Evolutionary conservation across 2,888 invertebrate species (phyloP).

Genomic region (Microdon myrmicae): DNA sequence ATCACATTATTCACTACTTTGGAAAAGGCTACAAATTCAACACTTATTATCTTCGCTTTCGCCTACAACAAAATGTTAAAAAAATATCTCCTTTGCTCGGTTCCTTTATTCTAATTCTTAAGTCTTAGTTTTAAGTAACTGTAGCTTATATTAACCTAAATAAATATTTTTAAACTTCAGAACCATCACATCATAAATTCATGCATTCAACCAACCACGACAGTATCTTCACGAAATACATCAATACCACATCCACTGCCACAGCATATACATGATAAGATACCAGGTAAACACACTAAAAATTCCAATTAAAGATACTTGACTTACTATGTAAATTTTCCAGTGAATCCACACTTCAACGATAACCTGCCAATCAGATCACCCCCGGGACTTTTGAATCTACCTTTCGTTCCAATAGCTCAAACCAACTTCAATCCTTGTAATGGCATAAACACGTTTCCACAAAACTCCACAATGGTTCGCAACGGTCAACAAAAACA

Average conservation of each 20-base stretch:
- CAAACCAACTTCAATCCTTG: slow-evolving; percentile 62
- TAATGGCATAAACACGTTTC: slow-evolving; percentile 60
- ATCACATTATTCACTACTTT: no score
- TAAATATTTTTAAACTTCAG: slow-evolving; percentile 45
- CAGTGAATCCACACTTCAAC: slow-evolving; percentile 44
- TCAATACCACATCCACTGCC: slow-evolving; percentile 68
- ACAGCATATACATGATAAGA: slow-evolving; percentile 62
- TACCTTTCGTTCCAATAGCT: slow-evolving; percentile 56
- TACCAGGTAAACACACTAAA: slow-evolving; percentile 38
- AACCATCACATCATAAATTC: slow-evolving; percentile 60
- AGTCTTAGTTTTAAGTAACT: no score
- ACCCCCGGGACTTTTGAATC: slow-evolving; percentile 53
- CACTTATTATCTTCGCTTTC: no score
- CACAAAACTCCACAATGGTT: slow-evolving; percentile 37
- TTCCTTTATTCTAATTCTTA: no score
- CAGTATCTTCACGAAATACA: slow-evolving; percentile 64
- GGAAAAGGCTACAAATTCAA: no score
- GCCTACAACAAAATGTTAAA: slow-evolving; percentile 4
- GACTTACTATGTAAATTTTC: no score
- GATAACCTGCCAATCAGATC: slow-evolving; percentile 55
- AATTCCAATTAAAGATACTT: no score
- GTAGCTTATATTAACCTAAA: background rate
- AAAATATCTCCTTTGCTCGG: no score
- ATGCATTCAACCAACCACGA: slow-evolving; percentile 59
- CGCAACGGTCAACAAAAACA: slow-evolving; percentile 54